phyloP scores from a whole-genome alignment of 2,888 invertebrate genomes.

The Caenorhabditis drosophilae region DNA sequence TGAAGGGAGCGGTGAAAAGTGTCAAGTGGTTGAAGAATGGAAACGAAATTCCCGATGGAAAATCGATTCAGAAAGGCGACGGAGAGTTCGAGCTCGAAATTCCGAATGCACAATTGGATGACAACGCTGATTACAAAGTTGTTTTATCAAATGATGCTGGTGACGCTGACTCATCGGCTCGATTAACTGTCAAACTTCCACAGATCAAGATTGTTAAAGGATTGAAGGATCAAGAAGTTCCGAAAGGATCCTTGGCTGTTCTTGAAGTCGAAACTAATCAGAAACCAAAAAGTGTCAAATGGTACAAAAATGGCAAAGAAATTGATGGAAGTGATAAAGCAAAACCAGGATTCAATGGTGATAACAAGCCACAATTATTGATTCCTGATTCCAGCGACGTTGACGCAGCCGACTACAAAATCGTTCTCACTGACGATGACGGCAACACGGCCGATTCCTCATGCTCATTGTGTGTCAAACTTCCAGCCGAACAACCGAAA shows the following conservation, averaged over 20 bases:
- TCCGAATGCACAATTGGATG: slow-evolving; percentile 57
- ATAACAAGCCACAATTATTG: slow-evolving; percentile 51
- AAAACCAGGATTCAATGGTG: slow-evolving; percentile 51
- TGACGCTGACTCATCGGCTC: slow-evolving; percentile 65
- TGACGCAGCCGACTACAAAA: slow-evolving; percentile 57
- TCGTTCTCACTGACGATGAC: slow-evolving; percentile 54
- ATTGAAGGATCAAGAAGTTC: slow-evolving; percentile 76
- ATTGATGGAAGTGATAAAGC: slow-evolving; percentile 63
- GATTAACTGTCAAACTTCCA: slow-evolving; percentile 49
- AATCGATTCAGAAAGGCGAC: slow-evolving; percentile 60
- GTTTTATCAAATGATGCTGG: slow-evolving; percentile 65
- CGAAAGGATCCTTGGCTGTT: slow-evolving; percentile 83
- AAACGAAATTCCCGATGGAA: slow-evolving; percentile 66
- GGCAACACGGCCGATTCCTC: slow-evolving; percentile 61
- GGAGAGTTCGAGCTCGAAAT: slow-evolving; percentile 57
- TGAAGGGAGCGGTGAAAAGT: slow-evolving; percentile 81
- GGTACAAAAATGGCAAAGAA: slow-evolving; percentile 73
- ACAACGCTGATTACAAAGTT: slow-evolving; percentile 64
- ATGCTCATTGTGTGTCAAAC: slow-evolving; percentile 61
- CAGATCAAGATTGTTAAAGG: slow-evolving; percentile 76
- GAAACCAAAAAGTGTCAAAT: slow-evolving; percentile 83
- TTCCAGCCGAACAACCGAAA: slow-evolving; percentile 54
- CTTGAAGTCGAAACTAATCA: slow-evolving; percentile 77
- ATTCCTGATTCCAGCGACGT: slow-evolving; percentile 55
- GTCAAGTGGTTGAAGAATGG: slow-evolving; percentile 79